Evolutionary conservation across 2,113 vertebrate species (phyloP), one percentile per base, ranked within the genome.

Genomic region (Menura novaehollandiae): DNA sequence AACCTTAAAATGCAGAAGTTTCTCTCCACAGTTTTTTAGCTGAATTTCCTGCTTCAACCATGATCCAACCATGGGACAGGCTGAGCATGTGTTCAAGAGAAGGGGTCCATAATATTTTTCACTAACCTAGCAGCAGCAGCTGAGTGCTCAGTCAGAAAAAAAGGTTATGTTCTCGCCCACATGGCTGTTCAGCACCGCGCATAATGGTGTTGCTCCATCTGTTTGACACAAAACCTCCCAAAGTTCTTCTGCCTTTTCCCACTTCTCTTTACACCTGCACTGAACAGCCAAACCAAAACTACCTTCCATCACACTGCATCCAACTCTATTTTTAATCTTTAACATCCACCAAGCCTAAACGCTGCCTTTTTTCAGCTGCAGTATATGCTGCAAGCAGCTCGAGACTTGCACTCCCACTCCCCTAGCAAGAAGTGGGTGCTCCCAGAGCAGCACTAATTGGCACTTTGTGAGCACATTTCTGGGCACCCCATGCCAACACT

Each of bases 361-460:
- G 17, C 39, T 69, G 8, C 4, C 28, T 26, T 58, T 71, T 51
- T 10, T 43, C 32, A 19, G 23, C 5, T 2, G 0, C 11, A 73
- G 18, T 13, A 18, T 23, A 26, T 20, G 8, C 41, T 41, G 13
- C 66, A 67, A 46, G 41, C 15, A 80, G 37, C 60, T 66, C 0
- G 0, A 44, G 69, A 17, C 7, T 10, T n/a, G 28, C 0, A 0
- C 10, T 52, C 28, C 17, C 6, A 37, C 21, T 47, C 27, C 3
- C 1, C 15, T 16, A 19, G 11, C 8, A 24, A 15, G 19, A 43
- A 22, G 11, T 22, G 41, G 19, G 32, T 62, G 8, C 13, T 71
- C 13, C 17, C 23, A 67, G 43, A 37, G 32, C 19, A 78, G 17
- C 51, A 58, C 3, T 33, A 56, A 24, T 1, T 28, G 19, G 19